Base-by-base conservation (phyloP, 2,797 vertebrate species). In the Lepus townsendii region DNA sequence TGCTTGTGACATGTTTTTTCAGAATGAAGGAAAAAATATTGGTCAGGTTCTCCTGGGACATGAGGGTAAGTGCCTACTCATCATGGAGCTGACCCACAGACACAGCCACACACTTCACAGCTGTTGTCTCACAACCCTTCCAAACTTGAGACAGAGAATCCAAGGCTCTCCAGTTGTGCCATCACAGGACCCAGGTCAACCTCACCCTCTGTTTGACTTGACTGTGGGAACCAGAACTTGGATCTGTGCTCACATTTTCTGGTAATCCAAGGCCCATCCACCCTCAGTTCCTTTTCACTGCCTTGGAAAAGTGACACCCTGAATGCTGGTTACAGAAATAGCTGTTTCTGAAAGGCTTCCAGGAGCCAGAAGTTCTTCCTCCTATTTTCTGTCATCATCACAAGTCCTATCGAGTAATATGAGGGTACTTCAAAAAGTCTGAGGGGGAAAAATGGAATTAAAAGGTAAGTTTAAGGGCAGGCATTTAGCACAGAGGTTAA, bases 191-290 rank as follows among this genome's bases (percentile, higher is more conserved):
- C n/a, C 20, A 8, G 7, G 32, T 77, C 22, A 27, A 7, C 14
- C 54, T n/a, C 20, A 20, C 20, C 19, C 7, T 86, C 57, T 63
- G 72, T 14, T 94, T 50, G 26, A 54, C 60, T 68, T 52, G 77
- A 57, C 73, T 90, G 90, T 72, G 88, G 90, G 54, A 90, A 83
- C 32, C 47, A 13, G 65, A 88, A 78, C 32, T 84, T 76, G 20
- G 32, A 69, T 52, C 82, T 10, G 22, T 83, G 19, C 7, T 79
- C 62, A 30, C 47, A 32, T 38, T 63, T 82, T 71, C 69, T 66
- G 32, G 26, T 83, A 17, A 91, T 63, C 47, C 85, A 80, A 69
- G 11, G 5, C 32, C n/a, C 47, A 38, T 42, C 26, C 17, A 75
- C 73, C 73, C 78, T 32, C 54, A 38, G 63, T 84, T 91, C 38